Base-by-base conservation (phyloP, 2,113 vertebrate species). In the Galemys pyrenaicus region DNA sequence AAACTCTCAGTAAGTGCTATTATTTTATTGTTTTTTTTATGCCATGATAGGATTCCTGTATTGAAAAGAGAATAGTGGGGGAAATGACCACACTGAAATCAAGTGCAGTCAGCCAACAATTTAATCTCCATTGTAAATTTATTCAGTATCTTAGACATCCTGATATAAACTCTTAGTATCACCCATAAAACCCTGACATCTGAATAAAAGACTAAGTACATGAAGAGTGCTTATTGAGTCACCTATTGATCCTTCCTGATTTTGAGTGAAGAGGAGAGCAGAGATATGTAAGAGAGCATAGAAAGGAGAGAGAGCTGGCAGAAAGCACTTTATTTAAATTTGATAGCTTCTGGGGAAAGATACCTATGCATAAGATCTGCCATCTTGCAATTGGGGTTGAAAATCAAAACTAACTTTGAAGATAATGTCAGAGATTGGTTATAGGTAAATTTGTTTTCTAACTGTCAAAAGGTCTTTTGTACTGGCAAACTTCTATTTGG, bases 81-180 rank as follows among this genome's bases (percentile, higher is more conserved):
- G 93, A 85, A 64, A 54, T 1, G 15, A 75, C 20, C 22, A 20
- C 11, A 32, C 37, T 93, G 73, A 92, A 56, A 74, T 84, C 44
- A 85, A 2, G 15, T 75, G 65, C 37, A 39, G 28, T 83, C 71
- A 37, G 39, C 68, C 58, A 87, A 13, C 67, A 94, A 70, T 24
- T 65, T 86, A 71, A 87, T 96, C 24, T 92, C 41, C 75, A 44
- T 41, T 74, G 39, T 90, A 74, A 80, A 78, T 92, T 39, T 93
- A 22, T 65, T 90, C 85, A 37, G 44, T 86, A 28, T 78, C 2
- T 94, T 78, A 73, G 49, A 68, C 46, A 85, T 80, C 58, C 68
- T 75, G 77, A 51, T 79, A 35, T 51, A 60, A 65, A 94, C 28
- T 51, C 24, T 97, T 9, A 60, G 32, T 39, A 13, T 60, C 54